Percentiles rank a stretch among this genome's conserved stretches.
These are phyloP conservation scores for Craterocephalus amniculus DNA, from an alignment of 2,797 vertebrate species.

Conservation along the genomic window DNA sequence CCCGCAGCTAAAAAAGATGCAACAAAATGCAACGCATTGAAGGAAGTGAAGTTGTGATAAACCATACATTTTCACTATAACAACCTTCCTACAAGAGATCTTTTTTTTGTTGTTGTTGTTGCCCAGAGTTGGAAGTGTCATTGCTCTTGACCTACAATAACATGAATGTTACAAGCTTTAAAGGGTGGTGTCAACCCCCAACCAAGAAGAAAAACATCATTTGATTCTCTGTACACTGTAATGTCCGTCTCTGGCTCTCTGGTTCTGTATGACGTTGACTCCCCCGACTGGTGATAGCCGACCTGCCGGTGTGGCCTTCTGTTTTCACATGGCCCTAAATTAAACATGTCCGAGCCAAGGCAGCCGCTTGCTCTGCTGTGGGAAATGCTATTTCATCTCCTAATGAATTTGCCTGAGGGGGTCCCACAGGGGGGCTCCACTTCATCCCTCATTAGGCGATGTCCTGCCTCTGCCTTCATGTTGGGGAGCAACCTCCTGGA, in stretches of 20 bases:
- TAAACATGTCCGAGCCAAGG: conserved; percentile 80
- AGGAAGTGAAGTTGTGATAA: conserved; percentile 71
- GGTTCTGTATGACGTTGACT: conserved; percentile 43
- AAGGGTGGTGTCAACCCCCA: conserved; percentile 26
- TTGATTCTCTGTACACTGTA: conserved; percentile 33
- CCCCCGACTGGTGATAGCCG: conserved; percentile 42
- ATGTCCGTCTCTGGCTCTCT: conserved; percentile 23
- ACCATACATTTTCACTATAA: conserved; percentile 59
- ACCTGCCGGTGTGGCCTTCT: conserved; percentile 65
- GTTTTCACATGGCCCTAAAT: conserved; percentile 78
- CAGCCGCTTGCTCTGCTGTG: conserved; percentile 74
- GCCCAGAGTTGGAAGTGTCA: conserved; percentile 37
- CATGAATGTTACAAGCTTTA: conserved; percentile 28
- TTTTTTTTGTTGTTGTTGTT: no score
- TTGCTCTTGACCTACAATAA: conserved; percentile 64
- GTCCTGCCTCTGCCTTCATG: conserved; percentile 78
- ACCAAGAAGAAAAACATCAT: conserved; percentile 12
- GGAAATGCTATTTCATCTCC: conserved; percentile 86
- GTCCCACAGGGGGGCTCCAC: conserved; percentile 78
- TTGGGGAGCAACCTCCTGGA: conserved; percentile 80
- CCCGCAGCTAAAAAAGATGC: conserved; percentile 78
- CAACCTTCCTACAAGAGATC: conserved; percentile 38
- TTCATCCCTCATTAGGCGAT: conserved; percentile 86
- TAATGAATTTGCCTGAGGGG: conserved; percentile 87
- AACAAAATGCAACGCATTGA: conserved; percentile 81